Evolutionary conservation across 2,113 vertebrate genomes (phyloP), one percentile per base, ranked within the genome.

Genomic region (Sinocyclocheilus anophthalmus): DNA sequence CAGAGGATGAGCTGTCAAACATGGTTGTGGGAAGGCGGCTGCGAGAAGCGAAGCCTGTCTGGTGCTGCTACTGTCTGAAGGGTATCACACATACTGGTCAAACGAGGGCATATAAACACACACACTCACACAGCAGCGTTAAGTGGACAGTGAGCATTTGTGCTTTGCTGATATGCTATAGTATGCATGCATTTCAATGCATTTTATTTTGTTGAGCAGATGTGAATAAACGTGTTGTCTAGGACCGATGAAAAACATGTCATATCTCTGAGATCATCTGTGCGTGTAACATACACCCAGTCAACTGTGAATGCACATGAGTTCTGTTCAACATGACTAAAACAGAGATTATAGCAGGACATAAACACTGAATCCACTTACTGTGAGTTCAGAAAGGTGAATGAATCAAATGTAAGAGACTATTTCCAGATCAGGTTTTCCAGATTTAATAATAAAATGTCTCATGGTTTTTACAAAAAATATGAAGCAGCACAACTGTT

Each of bases 1-100:
- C 84, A 76, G 88, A 82, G 85, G 88, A 87, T 53, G 72, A 85
- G 85, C 88, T 89, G 88, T 87, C 88, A 89, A 89, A 89, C 88
- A 87, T 81, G 18, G 61, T 89, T 77, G 59, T 16, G 82, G 76
- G 76, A 37, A 72, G 61, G 50, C 67, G 69, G 59, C 59, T 8
- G 14, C 85, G 85, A 89, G 79, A 57, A 61, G 69, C 63, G 4
- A 26, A 57, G 61, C 61, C 85, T 85, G 85, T 84, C 87, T 85
- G 67, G 50, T 80, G 65, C 65, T 79, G 81, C 59, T 77, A 37
- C 63, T 53, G 48, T 76, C 75, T 77, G 76, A 85, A 85, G 84
- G 76, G 48, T 22, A 85, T 85, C 72, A 83, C 81, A 70, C 81
- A 50, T 33, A 3, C 65, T n/a, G 81, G 81, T 70, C 65, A 83